A percentile compares a stretch with the other conserved stretches of the same genome.
These are phyloP conservation scores for Gadopsis bispinosus DNA, from an alignment of 2,797 vertebrate genomes.

Conservation along the genomic window DNA sequence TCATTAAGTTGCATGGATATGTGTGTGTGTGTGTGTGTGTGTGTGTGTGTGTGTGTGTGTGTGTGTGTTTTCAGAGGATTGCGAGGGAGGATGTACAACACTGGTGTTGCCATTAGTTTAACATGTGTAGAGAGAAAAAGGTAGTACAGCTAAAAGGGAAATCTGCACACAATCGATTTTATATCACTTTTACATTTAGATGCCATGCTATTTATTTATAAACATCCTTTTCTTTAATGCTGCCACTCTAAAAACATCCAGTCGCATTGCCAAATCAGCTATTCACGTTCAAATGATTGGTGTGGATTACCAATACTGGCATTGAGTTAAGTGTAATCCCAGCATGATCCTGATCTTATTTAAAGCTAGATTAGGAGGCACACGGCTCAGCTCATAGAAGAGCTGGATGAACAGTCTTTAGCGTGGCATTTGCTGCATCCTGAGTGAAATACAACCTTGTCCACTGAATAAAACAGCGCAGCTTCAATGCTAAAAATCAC, in stretches of 20 bases:
- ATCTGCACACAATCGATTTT: not conserved
- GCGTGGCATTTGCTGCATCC: slow-evolving; percentile 47
- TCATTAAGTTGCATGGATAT: slow-evolving; percentile 8
- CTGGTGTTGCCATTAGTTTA: slow-evolving; percentile 14
- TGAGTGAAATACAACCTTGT: slow-evolving; percentile 24
- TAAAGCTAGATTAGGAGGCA: slow-evolving; percentile 76
- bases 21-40: slow-evolving; percentile 2
- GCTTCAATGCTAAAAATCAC: slow-evolving; percentile 8
- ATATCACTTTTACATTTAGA: not conserved
- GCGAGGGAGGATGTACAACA: not conserved
- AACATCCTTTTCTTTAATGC: slow-evolving; percentile 2
- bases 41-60: not conserved
- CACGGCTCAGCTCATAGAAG: slow-evolving; percentile 52
- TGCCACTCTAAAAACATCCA: not conserved
- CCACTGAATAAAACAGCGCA: slow-evolving; percentile 5
- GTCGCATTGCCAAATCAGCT: slow-evolving; percentile 52
- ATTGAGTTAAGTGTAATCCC: slow-evolving; percentile 70
- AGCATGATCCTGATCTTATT: slow-evolving; percentile 79
- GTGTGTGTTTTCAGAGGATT: slow-evolving; percentile 8
- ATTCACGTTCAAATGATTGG: slow-evolving; percentile 51
- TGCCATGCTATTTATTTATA: not conserved
- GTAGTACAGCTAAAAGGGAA: slow-evolving; percentile 6
- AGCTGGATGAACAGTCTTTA: slow-evolving; percentile 55
- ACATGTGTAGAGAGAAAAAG: not conserved
- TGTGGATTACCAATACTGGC: slow-evolving; percentile 72